Conservation (phyloP, 2,797 vertebrate species). For the Fratercula arctica region DNA sequence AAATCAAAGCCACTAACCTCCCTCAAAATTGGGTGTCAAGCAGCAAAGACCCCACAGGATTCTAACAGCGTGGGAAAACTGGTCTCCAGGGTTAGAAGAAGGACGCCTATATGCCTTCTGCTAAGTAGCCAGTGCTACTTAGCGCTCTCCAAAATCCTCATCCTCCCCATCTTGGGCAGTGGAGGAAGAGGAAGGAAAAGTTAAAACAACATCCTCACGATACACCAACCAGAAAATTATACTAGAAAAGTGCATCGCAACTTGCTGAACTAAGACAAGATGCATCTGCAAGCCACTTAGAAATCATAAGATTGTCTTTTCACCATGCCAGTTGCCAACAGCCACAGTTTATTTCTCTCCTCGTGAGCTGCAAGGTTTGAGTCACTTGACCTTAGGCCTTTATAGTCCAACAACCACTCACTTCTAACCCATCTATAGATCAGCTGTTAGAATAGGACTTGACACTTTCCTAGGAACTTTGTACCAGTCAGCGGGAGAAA, state of each 20-base stretch:
- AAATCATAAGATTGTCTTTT: not conserved
- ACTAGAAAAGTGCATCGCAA: not conserved
- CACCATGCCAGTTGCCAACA: not conserved
- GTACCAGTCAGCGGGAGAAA: not conserved
- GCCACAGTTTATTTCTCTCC: not conserved
- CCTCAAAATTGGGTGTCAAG: not conserved
- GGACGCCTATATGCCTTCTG: not conserved
- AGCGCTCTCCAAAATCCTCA: not conserved
- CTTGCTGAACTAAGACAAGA: not conserved
- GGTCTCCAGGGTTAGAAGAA: not conserved
- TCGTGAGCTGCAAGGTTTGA: not conserved
- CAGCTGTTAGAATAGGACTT: not conserved
- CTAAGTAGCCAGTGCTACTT: not conserved
- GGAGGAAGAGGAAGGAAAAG: not conserved
- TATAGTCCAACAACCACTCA: not conserved
- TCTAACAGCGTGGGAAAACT: not conserved
- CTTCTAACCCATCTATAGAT: not conserved
- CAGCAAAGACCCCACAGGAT: not conserved
- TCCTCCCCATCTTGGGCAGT: not conserved
- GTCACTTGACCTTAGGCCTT: not conserved
- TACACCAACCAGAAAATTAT: not conserved
- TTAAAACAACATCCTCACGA: not conserved
- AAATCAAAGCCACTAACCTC: not conserved
- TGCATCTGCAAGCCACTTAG: not conserved
- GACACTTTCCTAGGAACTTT: not conserved